Percentiles rank a stretch among this genome's conserved stretches.
These are phyloP conservation scores for Minunthozetes semirufus DNA, from an alignment of 2,888 invertebrate species.

Conservation along the genomic window DNA sequence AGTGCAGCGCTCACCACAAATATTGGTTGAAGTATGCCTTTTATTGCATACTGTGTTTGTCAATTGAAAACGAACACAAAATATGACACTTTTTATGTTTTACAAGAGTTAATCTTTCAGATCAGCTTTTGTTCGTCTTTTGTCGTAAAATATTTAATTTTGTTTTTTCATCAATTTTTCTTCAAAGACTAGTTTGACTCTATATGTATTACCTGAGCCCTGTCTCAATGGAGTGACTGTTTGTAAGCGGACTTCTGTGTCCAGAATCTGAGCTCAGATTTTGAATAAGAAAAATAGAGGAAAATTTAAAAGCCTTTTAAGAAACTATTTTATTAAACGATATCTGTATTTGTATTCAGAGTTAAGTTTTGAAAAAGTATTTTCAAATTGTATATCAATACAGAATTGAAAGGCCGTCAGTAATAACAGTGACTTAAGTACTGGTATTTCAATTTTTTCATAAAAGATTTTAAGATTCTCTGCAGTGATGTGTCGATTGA, in stretches of 20 bases:
- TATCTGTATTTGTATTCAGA: background rate
- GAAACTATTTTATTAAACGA: slow-evolving; percentile 8
- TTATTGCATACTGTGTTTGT: slow-evolving; percentile 3
- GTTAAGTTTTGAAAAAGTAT: background rate
- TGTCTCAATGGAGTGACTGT: background rate
- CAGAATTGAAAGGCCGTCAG: background rate
- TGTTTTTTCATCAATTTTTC: background rate
- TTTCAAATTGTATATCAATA: background rate
- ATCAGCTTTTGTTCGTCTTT: background rate
- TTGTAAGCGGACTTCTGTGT: background rate
- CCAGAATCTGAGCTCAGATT: background rate
- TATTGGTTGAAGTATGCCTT: background rate
- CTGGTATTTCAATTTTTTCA: slow-evolving; percentile 28
- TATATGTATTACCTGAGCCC: background rate
- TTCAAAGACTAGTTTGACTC: background rate
- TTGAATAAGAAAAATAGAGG: background rate
- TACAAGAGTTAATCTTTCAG: background rate
- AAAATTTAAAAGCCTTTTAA: background rate
- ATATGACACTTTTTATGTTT: slow-evolving; percentile 10
- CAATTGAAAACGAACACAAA: slow-evolving; percentile 11
- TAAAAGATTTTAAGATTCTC: slow-evolving; percentile 29
- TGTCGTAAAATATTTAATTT: background rate
- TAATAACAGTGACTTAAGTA: slow-evolving; percentile 32
- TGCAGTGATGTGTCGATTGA: slow-evolving; percentile 17
- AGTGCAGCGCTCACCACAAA: slow-evolving; percentile 11